Base-by-base conservation (phyloP, 2,113 vertebrate species). In the Tachycineta bicolor region DNA sequence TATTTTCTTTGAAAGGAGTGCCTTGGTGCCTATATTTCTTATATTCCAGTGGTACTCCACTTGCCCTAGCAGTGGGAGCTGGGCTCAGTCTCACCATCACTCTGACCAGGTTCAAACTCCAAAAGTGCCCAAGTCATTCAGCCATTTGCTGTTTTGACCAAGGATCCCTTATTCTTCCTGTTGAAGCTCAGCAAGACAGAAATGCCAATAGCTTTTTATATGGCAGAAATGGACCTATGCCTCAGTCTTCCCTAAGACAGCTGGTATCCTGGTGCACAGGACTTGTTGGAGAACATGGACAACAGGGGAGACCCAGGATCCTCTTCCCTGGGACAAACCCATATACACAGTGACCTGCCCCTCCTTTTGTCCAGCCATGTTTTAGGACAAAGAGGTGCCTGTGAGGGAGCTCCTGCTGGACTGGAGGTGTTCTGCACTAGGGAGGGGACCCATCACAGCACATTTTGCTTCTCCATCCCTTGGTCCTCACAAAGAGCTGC, bases 91-190 rank as follows among this genome's bases (percentile, higher is more conserved):
- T 63, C 29, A 60, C 58, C 34, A 58, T 39, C n/a, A 49, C 12
- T 41, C 53, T 26, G 39, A 70, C 33, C 10, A 39, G 15, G 3
- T 63, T 77, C 67, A 63, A 58, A 69, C 33, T 63, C 34, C 39
- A 71, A 50, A 88, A 86, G 41, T 14, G 20, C 31, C 43, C 1
- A 2, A 14, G 23, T 46, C 2, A 0, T 69, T n/a, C 3, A 5
- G 25, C 43, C 23, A 24, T 67, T 83, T 83, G 34, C 43, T 59
- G 19, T 24, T 76, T 73, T 44, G 10, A 8, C 43, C 39, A 13
- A 81, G 31, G 22, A 79, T 68, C 17, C 8, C 5, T 28, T 84
- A 5, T 53, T 90, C 12, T 17, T 83, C 25, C n/a, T 17, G 8
- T 31, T 59, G 55, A 88, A 83, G 44, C 14, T 80, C 23, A 76